Evolutionary conservation across 2,888 invertebrate genomes (phyloP), one percentile per base, ranked within the genome.

Genomic region (Drosophila mulleri): DNA sequence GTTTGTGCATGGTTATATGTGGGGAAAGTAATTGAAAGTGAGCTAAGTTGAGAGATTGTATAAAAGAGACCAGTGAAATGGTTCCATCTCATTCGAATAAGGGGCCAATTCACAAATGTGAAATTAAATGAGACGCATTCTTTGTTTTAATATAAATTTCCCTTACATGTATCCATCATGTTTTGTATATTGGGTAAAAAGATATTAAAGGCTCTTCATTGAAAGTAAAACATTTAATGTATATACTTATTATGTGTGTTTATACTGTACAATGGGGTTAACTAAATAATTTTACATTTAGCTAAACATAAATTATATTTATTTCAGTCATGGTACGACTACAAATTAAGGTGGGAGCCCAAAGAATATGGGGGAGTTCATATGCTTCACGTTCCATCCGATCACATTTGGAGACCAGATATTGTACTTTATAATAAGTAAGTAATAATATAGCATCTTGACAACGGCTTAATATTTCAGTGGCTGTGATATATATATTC

Each of bases 281-380:
- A 16, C 16, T 16, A 37, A 0, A 14, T 37, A 11, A 2, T 16
- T 6, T 37, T 6, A 37, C 37, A 16, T 7, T 11, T 29, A 48
- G 3, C 45, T 47, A n/a, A 48, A 16, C n/a, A 48, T n/a, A 29
- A n/a, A n/a, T n/a, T 5, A 12, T 18, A 2, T 50, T 11, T 47
- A 41, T 59, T 75, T 29, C 93, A 97, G 96, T 96, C 96, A 78
- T 97, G 97, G 97, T 96, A 96, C 92, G 97, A 97, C 93, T 96
- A 97, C 94, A 97, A 97, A 92, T 94, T 97, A 68, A 95, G 95
- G 89, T 97, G 97, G 97, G 96, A 97, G 93, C 97, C 97, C 29
- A 95, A 95, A 88, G 96, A 97, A 92, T 97, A 97, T 91, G 97
- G 97, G 29, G 96, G 96, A 57, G 96, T 97, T 67, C 96, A 96